Evolutionary conservation across 2,113 vertebrate species (phyloP).

Genomic region (Perca fluviatilis): DNA sequence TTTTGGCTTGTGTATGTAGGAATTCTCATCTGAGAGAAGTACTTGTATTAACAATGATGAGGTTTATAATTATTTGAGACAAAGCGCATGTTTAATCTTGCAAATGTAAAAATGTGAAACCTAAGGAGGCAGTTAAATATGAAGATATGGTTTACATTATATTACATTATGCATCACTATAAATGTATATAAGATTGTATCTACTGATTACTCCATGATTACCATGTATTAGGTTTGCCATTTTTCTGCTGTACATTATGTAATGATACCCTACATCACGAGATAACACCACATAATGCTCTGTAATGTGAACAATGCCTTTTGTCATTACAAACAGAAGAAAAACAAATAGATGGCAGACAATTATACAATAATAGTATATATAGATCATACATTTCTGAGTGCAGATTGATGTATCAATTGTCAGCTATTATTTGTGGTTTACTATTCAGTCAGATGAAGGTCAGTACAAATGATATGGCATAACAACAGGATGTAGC

Average conservation of each 20-base stretch:
- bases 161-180: not conserved
- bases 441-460: slow-evolving; percentile 7
- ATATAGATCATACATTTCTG: not conserved
- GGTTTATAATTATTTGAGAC: not conserved
- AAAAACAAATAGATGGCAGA: not conserved
- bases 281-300: not conserved
- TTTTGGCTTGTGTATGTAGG: not conserved
- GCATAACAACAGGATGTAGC: not conserved
- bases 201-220: not conserved
- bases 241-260: not conserved
- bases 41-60: not conserved
- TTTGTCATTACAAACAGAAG: not conserved
- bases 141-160: not conserved
- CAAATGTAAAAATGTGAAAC: not conserved
- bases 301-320: not conserved
- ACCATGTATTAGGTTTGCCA: not conserved
- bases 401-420: not conserved
- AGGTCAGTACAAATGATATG: not conserved
- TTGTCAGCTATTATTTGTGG: slow-evolving; percentile 8
- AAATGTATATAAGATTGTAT: not conserved
- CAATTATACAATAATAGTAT: not conserved
- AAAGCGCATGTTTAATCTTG: not conserved
- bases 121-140: not conserved
- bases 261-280: not conserved
- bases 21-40: not conserved